phyloP scores from a whole-genome alignment of 2,113 vertebrate genomes.

The Oreochromis tanganicae region DNA sequence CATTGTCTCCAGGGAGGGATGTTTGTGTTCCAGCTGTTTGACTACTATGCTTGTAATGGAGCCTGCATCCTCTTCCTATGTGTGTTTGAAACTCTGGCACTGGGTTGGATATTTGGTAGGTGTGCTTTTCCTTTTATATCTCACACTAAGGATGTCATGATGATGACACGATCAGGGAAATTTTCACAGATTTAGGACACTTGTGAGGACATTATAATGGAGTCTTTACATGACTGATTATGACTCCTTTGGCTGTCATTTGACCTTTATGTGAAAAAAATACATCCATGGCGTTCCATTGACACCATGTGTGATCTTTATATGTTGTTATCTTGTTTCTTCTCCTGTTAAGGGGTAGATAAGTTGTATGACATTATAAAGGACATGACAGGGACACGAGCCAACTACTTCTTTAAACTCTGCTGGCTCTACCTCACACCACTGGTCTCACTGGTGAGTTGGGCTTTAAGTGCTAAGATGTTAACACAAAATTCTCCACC shows the following conservation, averaged over 20 bases:
- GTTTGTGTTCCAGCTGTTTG: constrained; percentile 74
- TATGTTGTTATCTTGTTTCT: neutral
- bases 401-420: constrained; percentile 50
- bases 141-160: fast-evolving
- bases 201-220: neutral
- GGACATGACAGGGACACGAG: constrained; percentile 64
- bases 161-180: neutral
- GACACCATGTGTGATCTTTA: neutral
- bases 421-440: constrained; percentile 62
- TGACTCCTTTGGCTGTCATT: neutral
- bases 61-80: constrained; percentile 67
- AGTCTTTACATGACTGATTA: neutral
- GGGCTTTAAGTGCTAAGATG: fast-evolving
- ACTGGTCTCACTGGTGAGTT: constrained; percentile 63
- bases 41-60: constrained; percentile 75
- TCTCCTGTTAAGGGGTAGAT: constrained; percentile 51
- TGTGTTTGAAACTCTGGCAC: constrained; percentile 62
- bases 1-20: constrained; percentile 68
- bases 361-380: constrained; percentile 53
- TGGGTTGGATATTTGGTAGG: constrained; percentile 72
- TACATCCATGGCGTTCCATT: neutral
- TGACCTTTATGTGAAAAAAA: neutral
- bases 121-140: neutral
- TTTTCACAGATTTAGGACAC: neutral
- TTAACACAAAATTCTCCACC: fast-evolving